phyloP scores from a whole-genome alignment of 1,140 invertebrate species.

The Orchestia grillus region DNA sequence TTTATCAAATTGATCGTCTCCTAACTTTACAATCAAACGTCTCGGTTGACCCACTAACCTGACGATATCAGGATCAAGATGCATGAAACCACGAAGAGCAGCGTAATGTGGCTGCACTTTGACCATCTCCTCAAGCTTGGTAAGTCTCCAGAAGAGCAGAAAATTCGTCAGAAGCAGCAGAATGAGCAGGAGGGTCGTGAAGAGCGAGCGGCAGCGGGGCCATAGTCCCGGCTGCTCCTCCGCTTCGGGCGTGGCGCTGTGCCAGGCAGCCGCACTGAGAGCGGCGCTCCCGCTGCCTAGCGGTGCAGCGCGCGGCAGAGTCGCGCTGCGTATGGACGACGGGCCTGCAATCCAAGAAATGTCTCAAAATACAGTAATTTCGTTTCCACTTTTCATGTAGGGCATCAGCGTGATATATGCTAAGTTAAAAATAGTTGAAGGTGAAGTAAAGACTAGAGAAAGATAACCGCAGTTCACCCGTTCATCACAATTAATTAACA shows the following conservation, averaged over 20 bases:
- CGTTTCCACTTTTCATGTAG: no score
- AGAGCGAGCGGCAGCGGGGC: neutral
- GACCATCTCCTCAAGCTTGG: conserved; percentile 22
- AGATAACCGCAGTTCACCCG: no score
- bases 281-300: neutral
- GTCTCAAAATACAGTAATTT: no score
- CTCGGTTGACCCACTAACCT: neutral
- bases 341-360: neutral
- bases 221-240: neutral
- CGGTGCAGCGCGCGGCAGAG: neutral
- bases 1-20: neutral
- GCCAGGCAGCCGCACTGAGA: neutral
- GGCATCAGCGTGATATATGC: no score
- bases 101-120: conserved; percentile 20
- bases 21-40: no score
- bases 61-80: conserved; percentile 12
- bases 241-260: neutral
- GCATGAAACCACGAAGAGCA: neutral
- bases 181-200: neutral
- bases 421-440: no score
- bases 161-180: neutral
- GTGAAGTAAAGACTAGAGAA: no score
- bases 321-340: neutral
- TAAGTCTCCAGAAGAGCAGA: conserved; percentile 37
- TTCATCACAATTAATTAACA: no score